Base-by-base conservation (phyloP, 2,888 invertebrate species). In the Tromatobia lineatoria region DNA sequence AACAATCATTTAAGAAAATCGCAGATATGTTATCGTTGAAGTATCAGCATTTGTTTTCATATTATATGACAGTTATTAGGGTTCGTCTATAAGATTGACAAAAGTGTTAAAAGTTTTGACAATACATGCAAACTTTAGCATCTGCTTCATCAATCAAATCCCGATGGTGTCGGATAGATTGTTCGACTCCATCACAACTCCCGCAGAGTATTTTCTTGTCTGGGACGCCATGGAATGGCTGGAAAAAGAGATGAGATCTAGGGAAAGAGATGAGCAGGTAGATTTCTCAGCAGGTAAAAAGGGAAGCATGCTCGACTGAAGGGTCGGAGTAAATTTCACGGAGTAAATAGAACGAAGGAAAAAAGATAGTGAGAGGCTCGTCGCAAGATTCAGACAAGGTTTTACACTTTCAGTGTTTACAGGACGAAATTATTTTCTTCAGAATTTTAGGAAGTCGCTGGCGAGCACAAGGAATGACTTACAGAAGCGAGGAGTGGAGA, bases 401-500 rank as follows among this genome's bases (percentile, higher is more conserved):
- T 67, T 67, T 67, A 45, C 67, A 67, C 45, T 45, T 47, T 45
- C 20, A 66, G 15, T 23, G 45, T 67, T 67, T 45, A 67, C 47
- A 47, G 67, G 47, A 67, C 47, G 23, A 47, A 88, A 86, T 88
- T 86, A 89, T 88, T 90, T 90, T 10, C 50, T 88, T 89, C 87
- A 78, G 83, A 85, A 88, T 89, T 88, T 82, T 80, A 80, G 80
- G 87, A 86, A 85, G 88, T 84, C 23, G 70, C 73, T 78, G 57
- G 57, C 38, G 64, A 70, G 71, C 84, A 85, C 82, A 85, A 83
- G 86, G 84, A 85, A 87, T 83, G 82, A 79, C 73, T 57, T 57
- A 75, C 70, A 74, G 34, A 67, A 76, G 52, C n/a, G 66, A 59
- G 52, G 76, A 59, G 74, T 66, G 15, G 45, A 57, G 69, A 52